These are phyloP conservation scores for Netelia melanura DNA, from an alignment of 2,888 invertebrate species.

Conservation along the genomic window DNA sequence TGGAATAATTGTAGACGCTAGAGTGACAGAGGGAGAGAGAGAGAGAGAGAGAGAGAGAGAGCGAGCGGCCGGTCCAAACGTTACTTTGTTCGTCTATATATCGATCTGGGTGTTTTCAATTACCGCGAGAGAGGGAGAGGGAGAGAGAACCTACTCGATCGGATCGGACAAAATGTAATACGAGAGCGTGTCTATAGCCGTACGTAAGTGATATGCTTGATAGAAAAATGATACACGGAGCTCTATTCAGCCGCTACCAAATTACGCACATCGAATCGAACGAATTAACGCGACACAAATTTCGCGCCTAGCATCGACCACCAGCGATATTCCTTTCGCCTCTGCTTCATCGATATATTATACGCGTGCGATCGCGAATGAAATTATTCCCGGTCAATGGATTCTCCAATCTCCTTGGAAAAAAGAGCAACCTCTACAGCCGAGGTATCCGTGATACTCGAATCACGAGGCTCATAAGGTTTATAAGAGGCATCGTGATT, in stretches of 20 bases:
- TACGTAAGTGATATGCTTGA: not conserved
- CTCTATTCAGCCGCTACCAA: not conserved
- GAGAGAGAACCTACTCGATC: not conserved
- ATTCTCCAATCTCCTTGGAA: constrained; percentile 8
- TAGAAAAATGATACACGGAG: not conserved
- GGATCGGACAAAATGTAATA: not conserved
- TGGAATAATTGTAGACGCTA: constrained; percentile 29
- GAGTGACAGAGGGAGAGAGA: not conserved
- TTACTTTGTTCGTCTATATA: not conserved
- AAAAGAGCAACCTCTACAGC: not conserved
- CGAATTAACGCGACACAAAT: constrained; percentile 16
- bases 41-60: not conserved
- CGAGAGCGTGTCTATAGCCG: not conserved
- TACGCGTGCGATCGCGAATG: constrained; percentile 11
- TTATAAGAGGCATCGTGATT: not conserved
- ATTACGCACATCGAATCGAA: constrained; percentile 9
- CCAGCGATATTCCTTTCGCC: not conserved
- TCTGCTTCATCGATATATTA: not conserved
- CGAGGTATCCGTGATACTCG: no score
- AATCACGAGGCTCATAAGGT: not conserved
- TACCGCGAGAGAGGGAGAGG: constrained; percentile 10
- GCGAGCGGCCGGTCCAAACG: not conserved
- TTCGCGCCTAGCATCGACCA: constrained; percentile 13
- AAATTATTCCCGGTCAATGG: constrained; percentile 53
- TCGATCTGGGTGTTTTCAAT: constrained; percentile 18